Conservation (phyloP, 2,888 invertebrate species). For the Hecatera dysodea region DNA sequence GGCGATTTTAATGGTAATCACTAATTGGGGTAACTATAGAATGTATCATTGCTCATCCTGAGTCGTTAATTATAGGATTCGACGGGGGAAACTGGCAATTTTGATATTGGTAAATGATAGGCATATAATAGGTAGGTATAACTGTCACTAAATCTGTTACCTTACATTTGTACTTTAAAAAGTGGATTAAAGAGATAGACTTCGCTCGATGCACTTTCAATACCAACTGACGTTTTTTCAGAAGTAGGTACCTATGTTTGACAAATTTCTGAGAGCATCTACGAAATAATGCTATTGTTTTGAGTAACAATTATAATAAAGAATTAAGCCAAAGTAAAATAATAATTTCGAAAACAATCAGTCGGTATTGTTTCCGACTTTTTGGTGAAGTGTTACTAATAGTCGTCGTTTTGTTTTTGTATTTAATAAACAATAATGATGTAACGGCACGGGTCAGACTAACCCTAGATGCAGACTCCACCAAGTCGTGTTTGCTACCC, state of each 20-base stretch:
- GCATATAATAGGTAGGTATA: too few relatives aligned
- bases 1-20: conserved; percentile 30
- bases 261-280: not conserved
- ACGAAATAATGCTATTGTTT: conserved; percentile 2
- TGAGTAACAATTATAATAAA: too few relatives aligned
- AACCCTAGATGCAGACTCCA: too few relatives aligned
- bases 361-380: conserved; percentile 6
- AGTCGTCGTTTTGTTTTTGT: not conserved
- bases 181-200: not conserved
- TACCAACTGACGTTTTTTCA: not conserved
- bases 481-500: too few relatives aligned
- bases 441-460: too few relatives aligned
- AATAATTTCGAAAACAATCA: conserved; percentile 9
- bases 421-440: too few relatives aligned
- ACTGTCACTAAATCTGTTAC: not conserved
- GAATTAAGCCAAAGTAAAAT: not conserved
- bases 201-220: not conserved
- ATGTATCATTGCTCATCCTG: conserved; percentile 32
- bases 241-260: not conserved
- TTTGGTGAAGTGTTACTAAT: not conserved
- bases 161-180: not conserved
- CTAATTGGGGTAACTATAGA: conserved; percentile 34
- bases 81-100: conserved; percentile 8
- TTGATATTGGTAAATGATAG: conserved; percentile 10
- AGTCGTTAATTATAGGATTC: conserved; percentile 13